Evolutionary conservation across 2,113 vertebrate genomes (phyloP).

Genomic region (Falco punctatus): DNA sequence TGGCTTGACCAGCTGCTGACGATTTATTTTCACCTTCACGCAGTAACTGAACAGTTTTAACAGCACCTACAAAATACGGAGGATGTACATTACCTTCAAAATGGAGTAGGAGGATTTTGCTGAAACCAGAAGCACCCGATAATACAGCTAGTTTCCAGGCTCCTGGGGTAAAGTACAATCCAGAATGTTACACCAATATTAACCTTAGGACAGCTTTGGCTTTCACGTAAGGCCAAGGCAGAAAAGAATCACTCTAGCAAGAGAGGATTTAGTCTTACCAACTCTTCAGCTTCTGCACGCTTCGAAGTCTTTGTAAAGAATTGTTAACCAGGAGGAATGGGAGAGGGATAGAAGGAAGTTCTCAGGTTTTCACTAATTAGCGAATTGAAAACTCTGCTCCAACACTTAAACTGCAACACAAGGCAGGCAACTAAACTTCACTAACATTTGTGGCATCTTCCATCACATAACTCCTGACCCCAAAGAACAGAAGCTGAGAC

Average conservation of each 20-base stretch:
- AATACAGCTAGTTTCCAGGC: background rate
- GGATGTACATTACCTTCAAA: background rate
- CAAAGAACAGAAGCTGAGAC: constrained; percentile 5
- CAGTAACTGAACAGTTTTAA: constrained; percentile 97
- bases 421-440: background rate
- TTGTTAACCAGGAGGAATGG: background rate
- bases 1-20: constrained; percentile 93
- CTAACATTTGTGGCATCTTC: background rate
- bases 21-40: constrained; percentile 96
- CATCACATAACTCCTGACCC: fast-evolving
- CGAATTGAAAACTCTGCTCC: background rate
- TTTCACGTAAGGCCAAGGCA: background rate
- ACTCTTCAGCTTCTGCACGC: background rate
- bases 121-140: background rate
- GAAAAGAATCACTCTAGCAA: background rate
- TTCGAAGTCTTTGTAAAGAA: background rate
- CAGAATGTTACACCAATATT: background rate
- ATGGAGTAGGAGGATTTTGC: background rate
- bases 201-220: background rate
- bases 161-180: background rate
- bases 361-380: background rate
- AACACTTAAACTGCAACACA: background rate
- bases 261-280: background rate
- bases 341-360: background rate
- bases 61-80: constrained; percentile 81